These are phyloP conservation scores for Elanoides forficatus DNA, from an alignment of 2,113 vertebrate genomes.

Conservation along the genomic window DNA sequence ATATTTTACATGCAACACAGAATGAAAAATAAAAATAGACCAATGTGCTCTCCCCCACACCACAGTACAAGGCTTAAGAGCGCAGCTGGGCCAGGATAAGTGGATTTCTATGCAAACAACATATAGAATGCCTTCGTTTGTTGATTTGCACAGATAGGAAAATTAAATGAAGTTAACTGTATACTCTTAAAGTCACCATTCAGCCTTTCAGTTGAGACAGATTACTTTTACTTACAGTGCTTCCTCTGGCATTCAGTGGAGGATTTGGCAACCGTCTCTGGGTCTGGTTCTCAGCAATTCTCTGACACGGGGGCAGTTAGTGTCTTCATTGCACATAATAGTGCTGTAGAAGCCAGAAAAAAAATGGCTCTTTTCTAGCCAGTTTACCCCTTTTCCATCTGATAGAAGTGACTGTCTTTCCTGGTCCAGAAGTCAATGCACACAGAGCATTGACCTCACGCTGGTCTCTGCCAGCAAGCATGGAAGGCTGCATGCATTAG, in stretches of 20 bases:
- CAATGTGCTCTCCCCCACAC: background rate
- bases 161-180: background rate
- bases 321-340: background rate
- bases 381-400: background rate
- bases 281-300: constrained; percentile 40
- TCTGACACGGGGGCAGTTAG: background rate
- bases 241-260: constrained; percentile 32
- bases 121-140: background rate
- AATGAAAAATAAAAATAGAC: background rate
- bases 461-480: background rate
- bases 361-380: background rate
- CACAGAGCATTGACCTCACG: rapidly evolving
- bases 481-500: background rate
- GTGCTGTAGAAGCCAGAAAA: background rate
- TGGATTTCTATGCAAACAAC: background rate
- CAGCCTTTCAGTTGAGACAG: constrained; percentile 18
- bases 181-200: background rate
- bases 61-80: background rate
- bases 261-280: constrained; percentile 19
- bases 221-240: constrained; percentile 8
- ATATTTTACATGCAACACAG: background rate
- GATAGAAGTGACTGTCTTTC: background rate
- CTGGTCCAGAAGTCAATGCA: background rate
- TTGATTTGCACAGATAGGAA: background rate
- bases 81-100: background rate